Evolutionary conservation across 2,797 vertebrate genomes (phyloP), one percentile per base, ranked within the genome.

Genomic region (Gambusia yucatana): DNA sequence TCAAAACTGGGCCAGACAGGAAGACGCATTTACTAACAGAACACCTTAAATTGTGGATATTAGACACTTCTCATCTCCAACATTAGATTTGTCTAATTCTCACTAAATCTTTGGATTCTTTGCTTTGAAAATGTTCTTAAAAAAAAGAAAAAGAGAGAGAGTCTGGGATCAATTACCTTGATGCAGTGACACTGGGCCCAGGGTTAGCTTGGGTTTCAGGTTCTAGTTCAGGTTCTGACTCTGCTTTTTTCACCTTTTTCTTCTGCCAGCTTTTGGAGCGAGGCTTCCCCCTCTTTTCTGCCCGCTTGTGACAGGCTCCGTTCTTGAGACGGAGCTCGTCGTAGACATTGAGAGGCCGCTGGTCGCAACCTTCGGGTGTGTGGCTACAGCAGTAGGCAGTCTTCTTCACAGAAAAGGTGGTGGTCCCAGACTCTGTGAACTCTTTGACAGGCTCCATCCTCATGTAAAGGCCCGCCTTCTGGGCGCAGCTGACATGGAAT

Each of bases 391-490:
- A 99, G 90, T 97, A 99, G 0, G 97, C 97, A 0, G 97, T 99
- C 94, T 99, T 99, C 88, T 99, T 97, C 84, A 99, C 98, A 2
- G 98, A 97, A 94, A 99, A 98, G 0, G 97, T 96, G 33, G 90
- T 7, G 46, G 94, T 87, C 46, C 97, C 96, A 0, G 96, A 95
- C 3, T 95, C 91, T 0, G 95, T 95, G 65, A 97, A 93, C 74
- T 99, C 98, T 89, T 97, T 97, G 85, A 99, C 95, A 1, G 98
- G 97, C 93, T 99, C 98, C 98, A 99, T 99, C 90, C 97, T 99
- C 98, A 99, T 99, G 91, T 97, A 98, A 0, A 99, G 96, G 80
- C 98, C 98, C 0, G 97, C 97, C 88, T 96, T 97, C 89, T 99
- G 98, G 91, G 98, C 98, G 10, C 98, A 99, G 0, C 97, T 99